Base-by-base conservation (phyloP, 2,113 vertebrate genomes). In the Chloebia gouldiae region DNA sequence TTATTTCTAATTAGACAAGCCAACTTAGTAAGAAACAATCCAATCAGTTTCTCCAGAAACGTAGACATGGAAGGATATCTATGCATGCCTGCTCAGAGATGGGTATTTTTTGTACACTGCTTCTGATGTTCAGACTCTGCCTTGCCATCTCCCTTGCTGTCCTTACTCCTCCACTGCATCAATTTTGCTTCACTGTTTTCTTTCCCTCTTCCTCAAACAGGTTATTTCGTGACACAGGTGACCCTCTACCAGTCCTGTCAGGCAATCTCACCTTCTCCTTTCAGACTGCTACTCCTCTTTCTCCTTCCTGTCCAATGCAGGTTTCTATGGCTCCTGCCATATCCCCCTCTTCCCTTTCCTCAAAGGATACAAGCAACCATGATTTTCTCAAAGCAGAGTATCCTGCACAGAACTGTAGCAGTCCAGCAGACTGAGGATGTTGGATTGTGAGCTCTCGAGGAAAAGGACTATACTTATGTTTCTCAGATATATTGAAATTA, bases 1-100 rank as follows among this genome's bases (percentile, higher is more conserved):
- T 93, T 86, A 78, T 88, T 94, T 91, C 83, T 92, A 78, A 91
- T 81, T 81, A 94, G 60, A 77, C 54, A 51, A 81, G 51, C 33
- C 69, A 84, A 11, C 3, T 85, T 71, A 31, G 21, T 22, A 59
- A 75, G n/a, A 69, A n/a, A 47, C 35, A 81, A 53, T 37, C 28
- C 17, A 37, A n/a, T 56, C 18, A 2, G 2, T 81, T 85, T 79
- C 69, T 92, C 28, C 31, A 89, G 69, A 84, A 91, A 82, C 0
- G 0, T 24, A 53, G 57, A n/a, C 2, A 3, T 23, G 17, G 7
- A 24, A 31, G 18, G 35, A 60, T 27, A 37, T 33, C 10, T 8
- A 23, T 20, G 7, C 40, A 24, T 24, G 12, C 18, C 28, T 81
- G 11, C 19, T 71, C 61, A 90, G 57, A 40, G 45, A 49, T 6